These are phyloP conservation scores for Percopsis transmontana DNA, from an alignment of 2,113 vertebrate species.

Conservation along the genomic window DNA sequence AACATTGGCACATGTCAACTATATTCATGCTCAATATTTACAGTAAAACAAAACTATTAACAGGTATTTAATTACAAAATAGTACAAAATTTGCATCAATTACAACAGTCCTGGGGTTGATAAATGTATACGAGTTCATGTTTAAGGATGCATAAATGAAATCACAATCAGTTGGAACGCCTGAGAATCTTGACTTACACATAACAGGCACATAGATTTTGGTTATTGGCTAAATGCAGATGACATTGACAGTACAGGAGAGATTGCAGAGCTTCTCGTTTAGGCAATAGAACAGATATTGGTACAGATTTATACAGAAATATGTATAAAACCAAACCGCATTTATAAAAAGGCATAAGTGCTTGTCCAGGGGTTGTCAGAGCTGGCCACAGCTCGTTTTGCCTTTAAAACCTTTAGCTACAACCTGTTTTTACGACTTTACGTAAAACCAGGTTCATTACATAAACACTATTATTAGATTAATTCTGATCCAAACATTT, in stretches of 20 bases:
- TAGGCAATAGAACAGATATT: slow-evolving; percentile 36
- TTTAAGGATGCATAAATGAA: slow-evolving; percentile 25
- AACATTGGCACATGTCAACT: slow-evolving; percentile 55
- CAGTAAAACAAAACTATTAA: slow-evolving; percentile 14
- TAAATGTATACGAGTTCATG: slow-evolving; percentile 6
- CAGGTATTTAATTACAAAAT: slow-evolving; percentile 16
- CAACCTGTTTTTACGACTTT: too few relatives aligned
- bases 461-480: too few relatives aligned
- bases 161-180: slow-evolving; percentile 41
- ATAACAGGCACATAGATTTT: slow-evolving; percentile 62
- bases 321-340: slow-evolving; percentile 39
- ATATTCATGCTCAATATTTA: slow-evolving; percentile 40
- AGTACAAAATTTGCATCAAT: slow-evolving; percentile 18
- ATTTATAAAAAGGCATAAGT: slow-evolving; percentile 75
- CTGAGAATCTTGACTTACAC: slow-evolving; percentile 67
- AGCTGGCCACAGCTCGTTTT: slow-evolving; percentile 7
- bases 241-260: slow-evolving; percentile 16
- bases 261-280: slow-evolving; percentile 28
- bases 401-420: slow-evolving; percentile 5
- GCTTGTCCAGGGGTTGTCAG: slow-evolving; percentile 42
- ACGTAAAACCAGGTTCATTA: too few relatives aligned
- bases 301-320: slow-evolving; percentile 61
- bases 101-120: not conserved
- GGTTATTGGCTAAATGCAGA: slow-evolving; percentile 64
- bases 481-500: not conserved